Evolutionary conservation across 2,888 invertebrate genomes (phyloP).

Genomic region (Chesias legatella): DNA sequence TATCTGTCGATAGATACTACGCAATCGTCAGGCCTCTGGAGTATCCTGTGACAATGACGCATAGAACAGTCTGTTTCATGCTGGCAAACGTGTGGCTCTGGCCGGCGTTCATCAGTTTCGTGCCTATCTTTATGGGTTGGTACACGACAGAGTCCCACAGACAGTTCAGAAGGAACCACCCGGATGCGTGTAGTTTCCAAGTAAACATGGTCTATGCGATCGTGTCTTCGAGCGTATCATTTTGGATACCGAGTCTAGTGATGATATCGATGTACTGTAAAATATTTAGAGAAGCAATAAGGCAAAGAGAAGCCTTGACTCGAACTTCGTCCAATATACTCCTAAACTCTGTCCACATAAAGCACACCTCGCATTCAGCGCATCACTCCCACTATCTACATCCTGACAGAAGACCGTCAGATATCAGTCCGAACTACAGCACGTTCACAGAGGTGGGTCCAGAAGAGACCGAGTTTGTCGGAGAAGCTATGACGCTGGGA

Average conservation of each 20-base stretch:
- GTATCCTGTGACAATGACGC: conserved; percentile 95
- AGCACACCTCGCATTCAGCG: conserved; percentile 86
- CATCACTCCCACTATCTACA: conserved; percentile 80
- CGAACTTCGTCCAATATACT: conserved; percentile 93
- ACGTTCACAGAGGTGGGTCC: conserved; percentile 75
- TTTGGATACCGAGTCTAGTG: conserved; percentile 95
- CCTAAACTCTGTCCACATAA: conserved; percentile 91
- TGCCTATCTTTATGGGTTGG: conserved; percentile 97
- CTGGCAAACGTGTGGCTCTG: conserved; percentile 94
- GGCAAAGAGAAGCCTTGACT: conserved; percentile 90
- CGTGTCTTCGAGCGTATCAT: conserved; percentile 93
- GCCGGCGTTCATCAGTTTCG: conserved; percentile 95
- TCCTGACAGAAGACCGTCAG: conserved; percentile 69
- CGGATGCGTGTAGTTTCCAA: conserved; percentile 90
- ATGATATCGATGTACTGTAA: conserved; percentile 96
- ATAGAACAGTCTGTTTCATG: conserved; percentile 89
- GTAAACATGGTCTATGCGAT: conserved; percentile 93
- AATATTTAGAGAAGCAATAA: conserved; percentile 90
- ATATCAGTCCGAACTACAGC: conserved; percentile 74
- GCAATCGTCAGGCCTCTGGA: conserved; percentile 95
- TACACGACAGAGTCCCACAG: conserved; percentile 93
- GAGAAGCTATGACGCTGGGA: conserved; percentile 64
- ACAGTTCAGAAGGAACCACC: conserved; percentile 81
- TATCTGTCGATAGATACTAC: conserved; percentile 95
- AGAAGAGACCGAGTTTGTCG: conserved; percentile 69